phyloP scores from a whole-genome alignment of 1,140 invertebrate species.

The Drosophila burlai region DNA sequence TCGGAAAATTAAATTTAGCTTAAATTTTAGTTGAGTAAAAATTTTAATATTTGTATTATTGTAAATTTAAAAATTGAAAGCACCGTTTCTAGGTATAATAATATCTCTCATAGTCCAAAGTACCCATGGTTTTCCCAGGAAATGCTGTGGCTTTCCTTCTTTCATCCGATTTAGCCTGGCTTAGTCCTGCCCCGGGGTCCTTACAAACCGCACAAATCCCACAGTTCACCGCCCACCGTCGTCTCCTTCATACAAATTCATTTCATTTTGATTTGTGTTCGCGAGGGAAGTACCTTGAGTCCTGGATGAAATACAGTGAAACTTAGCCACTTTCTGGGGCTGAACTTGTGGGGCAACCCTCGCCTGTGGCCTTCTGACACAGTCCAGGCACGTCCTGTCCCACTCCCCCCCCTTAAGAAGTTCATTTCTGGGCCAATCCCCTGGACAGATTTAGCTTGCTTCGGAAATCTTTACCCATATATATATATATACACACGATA shows the following conservation, averaged over 20 bases:
- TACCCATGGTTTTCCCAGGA: neutral
- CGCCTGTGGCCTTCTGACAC: conserved; percentile 3
- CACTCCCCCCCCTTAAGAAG: conserved; percentile 32
- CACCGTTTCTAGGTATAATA: neutral
- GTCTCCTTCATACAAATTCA: conserved; percentile 19
- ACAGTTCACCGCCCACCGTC: neutral
- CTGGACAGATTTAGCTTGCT: conserved; percentile 43
- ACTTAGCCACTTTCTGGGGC: neutral
- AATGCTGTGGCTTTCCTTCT: no score
- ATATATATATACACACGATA: conserved; percentile 26
- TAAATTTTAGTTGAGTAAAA: neutral
- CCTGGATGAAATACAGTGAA: neutral
- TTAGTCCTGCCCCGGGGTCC: conserved; percentile 26
- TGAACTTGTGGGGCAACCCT: conserved; percentile 5
- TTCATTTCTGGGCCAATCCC: conserved; percentile 54
- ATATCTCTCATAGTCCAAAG: neutral
- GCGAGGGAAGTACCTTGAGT: conserved; percentile 16
- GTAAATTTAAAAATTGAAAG: neutral
- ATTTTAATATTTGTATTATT: neutral
- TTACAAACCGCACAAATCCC: conserved; percentile 36
- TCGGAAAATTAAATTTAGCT: neutral
- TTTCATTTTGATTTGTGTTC: conserved; percentile 46
- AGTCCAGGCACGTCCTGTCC: conserved; percentile 66
- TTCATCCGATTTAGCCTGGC: conserved; percentile 2
- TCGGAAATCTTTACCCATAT: neutral